A percentile compares a stretch with the other conserved stretches of the same genome.
These are phyloP conservation scores for Styela clava DNA, from an alignment of 23 tunicate genomes.

Conservation along the genomic window DNA sequence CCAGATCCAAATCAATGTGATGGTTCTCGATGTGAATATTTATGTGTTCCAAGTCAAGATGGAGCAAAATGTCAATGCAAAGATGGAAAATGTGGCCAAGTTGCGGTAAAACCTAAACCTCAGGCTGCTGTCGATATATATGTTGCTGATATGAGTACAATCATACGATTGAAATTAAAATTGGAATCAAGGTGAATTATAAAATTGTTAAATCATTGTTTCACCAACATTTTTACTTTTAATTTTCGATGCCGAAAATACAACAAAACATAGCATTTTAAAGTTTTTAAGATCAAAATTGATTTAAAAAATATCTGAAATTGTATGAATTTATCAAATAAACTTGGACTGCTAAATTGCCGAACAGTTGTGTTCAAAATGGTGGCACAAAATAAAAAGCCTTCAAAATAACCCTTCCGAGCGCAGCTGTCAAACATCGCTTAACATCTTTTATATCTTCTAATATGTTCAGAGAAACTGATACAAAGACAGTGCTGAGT, in stretches of 20 bases:
- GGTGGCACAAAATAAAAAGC: too few relatives aligned
- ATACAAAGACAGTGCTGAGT: background rate
- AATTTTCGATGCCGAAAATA: too few relatives aligned
- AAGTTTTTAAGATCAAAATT: too few relatives aligned
- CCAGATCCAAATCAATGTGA: background rate
- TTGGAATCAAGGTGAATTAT: background rate
- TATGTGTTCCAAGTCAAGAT: background rate
- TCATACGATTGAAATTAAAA: background rate
- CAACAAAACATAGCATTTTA: too few relatives aligned
- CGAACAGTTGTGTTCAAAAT: too few relatives aligned
- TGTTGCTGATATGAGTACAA: slow-evolving; percentile 1
- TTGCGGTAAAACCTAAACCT: background rate
- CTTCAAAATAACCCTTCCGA: too few relatives aligned
- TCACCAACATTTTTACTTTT: too few relatives aligned
- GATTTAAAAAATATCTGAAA: too few relatives aligned
- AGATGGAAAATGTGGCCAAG: background rate
- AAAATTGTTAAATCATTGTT: too few relatives aligned
- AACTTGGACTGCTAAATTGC: too few relatives aligned
- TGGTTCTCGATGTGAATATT: background rate
- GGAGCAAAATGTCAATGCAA: background rate
- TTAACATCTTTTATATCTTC: background rate
- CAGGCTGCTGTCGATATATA: background rate
- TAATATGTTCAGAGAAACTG: background rate
- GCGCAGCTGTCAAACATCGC: too few relatives aligned
- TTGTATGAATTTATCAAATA: too few relatives aligned